Conservation (phyloP, 2,888 invertebrate genomes). For the Luffia ferchaultella region DNA sequence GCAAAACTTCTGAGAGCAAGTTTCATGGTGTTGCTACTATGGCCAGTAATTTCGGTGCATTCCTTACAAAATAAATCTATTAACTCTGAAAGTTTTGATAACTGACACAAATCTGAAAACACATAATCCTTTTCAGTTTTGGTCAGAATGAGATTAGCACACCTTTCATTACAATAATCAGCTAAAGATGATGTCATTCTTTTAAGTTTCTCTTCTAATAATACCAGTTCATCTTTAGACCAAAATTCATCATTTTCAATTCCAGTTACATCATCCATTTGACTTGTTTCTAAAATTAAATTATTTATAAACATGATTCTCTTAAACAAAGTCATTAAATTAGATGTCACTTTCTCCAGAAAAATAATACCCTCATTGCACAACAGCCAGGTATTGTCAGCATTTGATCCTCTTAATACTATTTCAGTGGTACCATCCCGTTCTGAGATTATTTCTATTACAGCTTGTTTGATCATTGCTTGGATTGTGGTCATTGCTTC, state of each 20-base stretch:
- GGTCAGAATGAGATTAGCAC: constrained; percentile 86
- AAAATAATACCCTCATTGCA: constrained; percentile 76
- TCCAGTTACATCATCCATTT: constrained; percentile 62
- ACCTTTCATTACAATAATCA: constrained; percentile 91
- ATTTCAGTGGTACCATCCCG: constrained; percentile 53
- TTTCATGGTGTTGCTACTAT: constrained; percentile 79
- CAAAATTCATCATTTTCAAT: constrained; percentile 75
- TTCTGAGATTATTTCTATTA: constrained; percentile 74
- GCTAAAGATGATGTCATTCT: constrained; percentile 85
- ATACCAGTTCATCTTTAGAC: constrained; percentile 71
- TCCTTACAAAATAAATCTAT: constrained; percentile 81
- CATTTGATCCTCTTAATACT: constrained; percentile 47
- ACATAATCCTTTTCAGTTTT: constrained; percentile 75
- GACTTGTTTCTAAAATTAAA: constrained; percentile 80
- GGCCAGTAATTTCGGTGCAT: constrained; percentile 78
- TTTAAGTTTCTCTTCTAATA: constrained; percentile 74
- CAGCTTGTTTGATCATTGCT: constrained; percentile 86
- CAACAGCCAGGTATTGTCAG: constrained; percentile 60
- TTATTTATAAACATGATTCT: constrained; percentile 78
- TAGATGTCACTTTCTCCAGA: constrained; percentile 70
- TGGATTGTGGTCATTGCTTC: constrained; percentile 91
- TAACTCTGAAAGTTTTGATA: constrained; percentile 77
- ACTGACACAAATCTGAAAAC: constrained; percentile 76
- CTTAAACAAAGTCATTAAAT: constrained; percentile 73
- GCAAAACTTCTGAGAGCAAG: constrained; percentile 88